Base-by-base conservation (phyloP, 2,113 vertebrate genomes). In the Lampris incognitus region DNA sequence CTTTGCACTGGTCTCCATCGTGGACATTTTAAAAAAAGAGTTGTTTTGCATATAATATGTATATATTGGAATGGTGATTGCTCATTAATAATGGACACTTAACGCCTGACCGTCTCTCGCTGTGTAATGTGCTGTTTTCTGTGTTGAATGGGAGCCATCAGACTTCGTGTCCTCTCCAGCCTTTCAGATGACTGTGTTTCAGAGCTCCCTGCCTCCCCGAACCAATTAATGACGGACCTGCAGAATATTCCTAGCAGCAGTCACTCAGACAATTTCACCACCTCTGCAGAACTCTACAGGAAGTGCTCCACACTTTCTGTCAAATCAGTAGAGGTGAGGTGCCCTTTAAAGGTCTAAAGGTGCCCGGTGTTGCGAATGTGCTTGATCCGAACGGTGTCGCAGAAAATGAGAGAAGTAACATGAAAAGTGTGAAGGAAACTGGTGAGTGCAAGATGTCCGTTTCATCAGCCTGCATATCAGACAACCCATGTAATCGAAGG, bases 201-300 rank as follows among this genome's bases (percentile, higher is more conserved):
- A 77, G 68, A 66, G 84, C 66, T 88, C 77, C 83, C 84, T 87
- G 79, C 82, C 88, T 88, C 89, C 89, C 79, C 3, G 58, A 91
- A 93, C 93, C 92, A 94, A 94, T 94, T 94, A 94, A 93, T 85
- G 87, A 69, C 68, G 84, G 85, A 90, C 87, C 78, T 60, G 72
- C 78, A 91, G 83, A 88, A 92, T 91, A 92, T 89, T 91, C 85
- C 81, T 69, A 69, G 74, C 85, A 72, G 83, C 81, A 88, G 78
- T 82, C 81, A 86, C 81, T 91, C 72, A 54, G 73, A 80, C 72
- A 83, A 85, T 90, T 86, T 87, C 81, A 89, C 73, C 81, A 85
- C 80, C 83, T 89, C 86, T 90, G 68, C 7, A 66, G 72, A 85
- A 88, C 87, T 91, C 78, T 85, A 81, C 83, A 87, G 74, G 71